phyloP scores from a whole-genome alignment of 2,888 invertebrate species.

The Scaptomyza caliginosa region DNA sequence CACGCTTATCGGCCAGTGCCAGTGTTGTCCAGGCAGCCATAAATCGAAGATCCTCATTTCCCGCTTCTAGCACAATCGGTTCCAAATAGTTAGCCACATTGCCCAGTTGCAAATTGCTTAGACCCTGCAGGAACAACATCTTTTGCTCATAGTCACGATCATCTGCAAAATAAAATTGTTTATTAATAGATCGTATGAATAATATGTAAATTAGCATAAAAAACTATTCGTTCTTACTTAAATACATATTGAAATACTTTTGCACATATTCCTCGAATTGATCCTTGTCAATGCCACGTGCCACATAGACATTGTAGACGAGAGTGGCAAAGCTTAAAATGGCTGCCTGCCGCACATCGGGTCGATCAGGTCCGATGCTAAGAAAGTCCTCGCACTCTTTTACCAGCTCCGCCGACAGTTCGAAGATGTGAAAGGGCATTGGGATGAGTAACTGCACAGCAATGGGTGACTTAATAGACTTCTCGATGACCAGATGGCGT shows the following conservation, averaged over 20 bases:
- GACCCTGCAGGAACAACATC: conserved; percentile 89
- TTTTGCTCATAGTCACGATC: conserved; percentile 88
- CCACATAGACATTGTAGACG: conserved; percentile 87
- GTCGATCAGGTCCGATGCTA: conserved; percentile 82
- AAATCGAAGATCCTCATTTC: conserved; percentile 85
- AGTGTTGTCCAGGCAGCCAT: conserved; percentile 88
- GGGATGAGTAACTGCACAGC: conserved; percentile 88
- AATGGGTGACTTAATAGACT: conserved; percentile 87
- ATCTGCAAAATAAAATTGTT: conserved; percentile 83
- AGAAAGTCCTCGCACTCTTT: conserved; percentile 86
- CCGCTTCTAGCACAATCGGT: conserved; percentile 85
- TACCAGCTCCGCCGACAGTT: conserved; percentile 85
- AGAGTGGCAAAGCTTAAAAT: conserved; percentile 89
- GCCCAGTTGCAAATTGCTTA: conserved; percentile 87
- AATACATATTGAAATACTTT: conserved; percentile 89
- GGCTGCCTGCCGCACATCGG: conserved; percentile 88
- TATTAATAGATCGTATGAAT: neutral
- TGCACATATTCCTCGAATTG: conserved; percentile 89
- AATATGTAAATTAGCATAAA: neutral
- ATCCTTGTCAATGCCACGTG: conserved; percentile 86
- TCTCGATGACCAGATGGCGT: conserved; percentile 87
- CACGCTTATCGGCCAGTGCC: conserved; percentile 85
- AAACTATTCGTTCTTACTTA: conserved; percentile 84
- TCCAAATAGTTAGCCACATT: conserved; percentile 85
- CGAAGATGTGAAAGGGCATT: conserved; percentile 89